Evolutionary conservation across 1,140 invertebrate genomes (phyloP).

Genomic region (Pachypeltis micranthus): DNA sequence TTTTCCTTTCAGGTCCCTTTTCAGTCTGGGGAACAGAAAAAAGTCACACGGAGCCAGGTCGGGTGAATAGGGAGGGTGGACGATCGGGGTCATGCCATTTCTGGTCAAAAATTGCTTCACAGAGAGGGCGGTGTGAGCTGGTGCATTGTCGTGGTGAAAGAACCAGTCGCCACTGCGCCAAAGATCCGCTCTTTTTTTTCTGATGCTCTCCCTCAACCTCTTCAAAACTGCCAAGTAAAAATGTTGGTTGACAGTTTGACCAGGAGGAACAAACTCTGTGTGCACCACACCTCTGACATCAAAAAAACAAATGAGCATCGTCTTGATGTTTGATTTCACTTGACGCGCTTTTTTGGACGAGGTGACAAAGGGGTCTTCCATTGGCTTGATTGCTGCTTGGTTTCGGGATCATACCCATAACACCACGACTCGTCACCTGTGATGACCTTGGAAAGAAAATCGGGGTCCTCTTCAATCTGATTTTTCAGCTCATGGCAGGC

Average conservation of each 20-base stretch:
- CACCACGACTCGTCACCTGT: constrained; percentile 19
- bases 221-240: constrained; percentile 22
- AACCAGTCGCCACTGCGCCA: constrained; percentile 24
- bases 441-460: constrained; percentile 11
- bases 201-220: constrained; percentile 20
- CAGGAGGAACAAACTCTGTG: constrained; percentile 27
- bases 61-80: constrained; percentile 37
- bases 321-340: constrained; percentile 28
- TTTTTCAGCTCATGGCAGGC: constrained; percentile 21
- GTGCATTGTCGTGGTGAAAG: constrained; percentile 32
- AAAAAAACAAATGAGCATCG: constrained; percentile 32
- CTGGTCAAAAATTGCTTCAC: constrained; percentile 26
- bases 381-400: constrained; percentile 20
- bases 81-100: constrained; percentile 30
- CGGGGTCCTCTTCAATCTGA: constrained; percentile 15
- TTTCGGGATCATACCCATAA: constrained; percentile 19
- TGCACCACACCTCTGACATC: constrained; percentile 27
- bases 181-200: too few relatives aligned
- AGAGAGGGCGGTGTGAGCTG: constrained; percentile 25
- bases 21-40: too few relatives aligned
- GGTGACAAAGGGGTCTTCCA: constrained; percentile 21
- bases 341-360: constrained; percentile 22
- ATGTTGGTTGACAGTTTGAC: constrained; percentile 19
- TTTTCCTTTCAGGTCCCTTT: too few relatives aligned
- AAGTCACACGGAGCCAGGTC: too few relatives aligned